Base-by-base conservation (phyloP, 2,888 invertebrate genomes). In the Euphydryas editha region DNA sequence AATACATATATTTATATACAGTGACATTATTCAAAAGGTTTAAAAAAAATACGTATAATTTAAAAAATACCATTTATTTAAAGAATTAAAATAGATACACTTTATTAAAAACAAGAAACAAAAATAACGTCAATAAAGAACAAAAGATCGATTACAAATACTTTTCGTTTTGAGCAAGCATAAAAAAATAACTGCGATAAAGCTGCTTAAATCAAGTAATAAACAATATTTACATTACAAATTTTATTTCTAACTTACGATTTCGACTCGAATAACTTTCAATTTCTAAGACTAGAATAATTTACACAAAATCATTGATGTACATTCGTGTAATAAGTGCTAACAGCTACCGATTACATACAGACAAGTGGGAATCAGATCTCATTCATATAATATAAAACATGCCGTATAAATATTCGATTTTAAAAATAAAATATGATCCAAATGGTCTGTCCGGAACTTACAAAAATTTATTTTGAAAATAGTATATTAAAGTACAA, bases 221-320 rank as follows among this genome's bases (percentile, higher is more conserved):
- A 51, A 24, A 51, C 49, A 8, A 47, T 20, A 0, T 47, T 47
- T 47, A 20, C 13, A 20, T 51, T 7, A 24, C 24, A 51, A 51
- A 24, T 24, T 51, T 51, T 6, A 24, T 24, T 15, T 15, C 49
- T 59, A 64, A 37, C 37, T 36, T 17, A 58, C 8, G 46, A 60
- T 68, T 75, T 73, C 67, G 71, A 81, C 80, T 71, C 79, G 74
- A 74, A n/a, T n/a, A n/a, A n/a, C n/a, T n/a, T n/a, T n/a, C n/a
- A n/a, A n/a, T n/a, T n/a, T n/a, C 76, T 79, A 78, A 72, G 75
- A 81, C 80, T 82, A 83, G 76, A 79, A 68, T 76, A 24, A 64
- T 63, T 54, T 59, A 59, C 21, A 65, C 47, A 64, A 69, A 61
- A 64, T 67, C 67, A 51, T 49, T 30, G 20, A 67, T 59, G 20